Percentiles rank a stretch among this genome's conserved stretches.
Evolutionary conservation across 2,113 vertebrate genomes (phyloP).

Genomic region (Asarcornis scutulata): DNA sequence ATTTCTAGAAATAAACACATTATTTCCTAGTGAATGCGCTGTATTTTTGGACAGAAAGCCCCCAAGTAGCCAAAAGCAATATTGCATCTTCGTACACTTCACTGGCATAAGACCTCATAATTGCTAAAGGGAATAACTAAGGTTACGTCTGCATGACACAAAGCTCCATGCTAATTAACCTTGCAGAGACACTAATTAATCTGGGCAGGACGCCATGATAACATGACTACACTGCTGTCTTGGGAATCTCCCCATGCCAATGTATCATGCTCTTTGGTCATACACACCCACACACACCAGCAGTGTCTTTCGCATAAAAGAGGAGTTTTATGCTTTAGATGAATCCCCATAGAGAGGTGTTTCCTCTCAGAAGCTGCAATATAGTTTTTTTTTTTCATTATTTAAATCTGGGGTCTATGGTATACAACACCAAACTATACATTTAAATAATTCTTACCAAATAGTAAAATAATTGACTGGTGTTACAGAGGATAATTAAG

Average conservation of each 20-base stretch:
- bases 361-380: not conserved
- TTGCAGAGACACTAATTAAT: conserved; percentile 31
- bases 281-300: too few species aligned
- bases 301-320: not conserved
- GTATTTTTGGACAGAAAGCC: not conserved
- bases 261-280: not conserved
- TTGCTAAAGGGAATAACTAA: not conserved
- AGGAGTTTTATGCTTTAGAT: too few species aligned
- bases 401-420: not conserved
- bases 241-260: not conserved
- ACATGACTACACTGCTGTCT: not conserved
- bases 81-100: not conserved
- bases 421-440: not conserved
- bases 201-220: not conserved
- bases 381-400: not conserved
- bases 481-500: not conserved
- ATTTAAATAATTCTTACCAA: not conserved
- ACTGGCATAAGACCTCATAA: not conserved
- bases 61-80: not conserved
- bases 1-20: not conserved
- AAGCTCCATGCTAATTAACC: conserved; percentile 20
- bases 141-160: not conserved
- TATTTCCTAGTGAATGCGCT: not conserved
- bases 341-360: accelerated
- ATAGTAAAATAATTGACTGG: accelerated